Evolutionary conservation across 1,140 invertebrate genomes (phyloP), one percentile per base, ranked within the genome.

Genomic region (Drosophila sp.): DNA sequence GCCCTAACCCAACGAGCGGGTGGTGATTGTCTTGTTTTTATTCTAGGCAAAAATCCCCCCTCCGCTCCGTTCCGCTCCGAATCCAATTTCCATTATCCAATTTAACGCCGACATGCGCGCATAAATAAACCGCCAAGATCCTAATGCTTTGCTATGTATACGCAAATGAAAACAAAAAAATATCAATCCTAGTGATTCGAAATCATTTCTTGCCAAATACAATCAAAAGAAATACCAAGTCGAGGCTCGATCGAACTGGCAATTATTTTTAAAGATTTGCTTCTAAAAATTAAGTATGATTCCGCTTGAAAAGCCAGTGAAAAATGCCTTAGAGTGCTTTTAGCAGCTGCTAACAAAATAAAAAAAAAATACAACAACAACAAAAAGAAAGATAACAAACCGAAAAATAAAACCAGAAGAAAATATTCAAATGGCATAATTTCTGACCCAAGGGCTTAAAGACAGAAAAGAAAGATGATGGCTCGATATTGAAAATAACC

Each of bases 1-100:
- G 11, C 25, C 10, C 40, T 56, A 32, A 11, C 44, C 60, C 32
- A 17, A 1, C 8, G 29, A 5, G 8, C 10, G 29, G 11, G 7
- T 25, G 8, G 17, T 29, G 29, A 30, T 67, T 55, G 38, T 68
- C 65, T 72, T 70, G 58, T 50, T 80, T 76, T 66, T 61, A 70
- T 67, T 80, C 68, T n/a, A 41, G 56, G 55, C 60, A 32, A 76
- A 76, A 65, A 17, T 17, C 17, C 17, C 17, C 17, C 17, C 17
- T 17, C 17, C 17, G 0, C 17, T 17, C 8, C 2, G 35, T 10
- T 7, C 60, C 60, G 55, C 70, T 69, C 17, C 44, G 69, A 87
- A 86, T 87, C 83, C 83, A 87, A 87, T 86, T 86, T 86, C 83
- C 83, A 87, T 82, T 86, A 86, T 87, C 79, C 84, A 87, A 86